These are phyloP conservation scores for Amphipyra tragopoginis DNA, from an alignment of 2,888 invertebrate species.

Conservation along the genomic window DNA sequence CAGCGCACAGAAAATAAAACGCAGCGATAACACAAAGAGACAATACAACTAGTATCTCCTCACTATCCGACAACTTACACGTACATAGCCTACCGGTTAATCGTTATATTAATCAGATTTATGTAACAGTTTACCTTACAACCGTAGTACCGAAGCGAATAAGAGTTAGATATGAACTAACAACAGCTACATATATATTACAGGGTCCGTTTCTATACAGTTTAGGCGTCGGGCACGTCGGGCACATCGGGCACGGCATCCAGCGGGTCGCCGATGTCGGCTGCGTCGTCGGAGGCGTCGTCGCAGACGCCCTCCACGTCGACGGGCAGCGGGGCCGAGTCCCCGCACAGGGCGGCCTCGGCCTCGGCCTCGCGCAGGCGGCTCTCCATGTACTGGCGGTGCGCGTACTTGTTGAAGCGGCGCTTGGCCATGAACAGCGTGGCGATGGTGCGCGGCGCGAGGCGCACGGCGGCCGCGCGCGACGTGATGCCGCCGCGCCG, in stretches of 20 bases:
- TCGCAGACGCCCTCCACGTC: too few relatives aligned
- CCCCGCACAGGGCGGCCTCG: constrained; percentile 26
- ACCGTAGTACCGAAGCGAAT: constrained; percentile 85
- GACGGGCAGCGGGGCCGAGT: constrained; percentile 29
- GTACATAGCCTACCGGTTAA: constrained; percentile 80
- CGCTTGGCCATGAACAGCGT: constrained; percentile 89
- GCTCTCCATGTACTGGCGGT: constrained; percentile 83
- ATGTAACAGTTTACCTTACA: constrained; percentile 86
- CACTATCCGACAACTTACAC: constrained; percentile 81
- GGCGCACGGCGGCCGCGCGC: constrained; percentile 85
- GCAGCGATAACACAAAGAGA: constrained; percentile 70
- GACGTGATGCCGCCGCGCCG: constrained; percentile 88
- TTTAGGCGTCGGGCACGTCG: constrained; percentile 33
- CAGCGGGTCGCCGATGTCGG: constrained; percentile 41
- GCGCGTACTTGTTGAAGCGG: constrained; percentile 89
- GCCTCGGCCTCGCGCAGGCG: constrained; percentile 51
- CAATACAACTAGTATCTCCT: constrained; percentile 74
- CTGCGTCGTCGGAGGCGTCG: constrained; percentile 46
- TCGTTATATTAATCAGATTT: constrained; percentile 87
- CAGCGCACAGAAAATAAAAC: constrained; percentile 68
- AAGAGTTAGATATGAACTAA: constrained; percentile 78
- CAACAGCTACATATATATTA: constrained; percentile 73
- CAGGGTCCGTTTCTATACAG: constrained; percentile 55
- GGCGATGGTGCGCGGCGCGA: constrained; percentile 87
- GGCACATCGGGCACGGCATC: constrained; percentile 40